Conservation (phyloP, 2,888 invertebrate species). For the Serripes groenlandicus region DNA sequence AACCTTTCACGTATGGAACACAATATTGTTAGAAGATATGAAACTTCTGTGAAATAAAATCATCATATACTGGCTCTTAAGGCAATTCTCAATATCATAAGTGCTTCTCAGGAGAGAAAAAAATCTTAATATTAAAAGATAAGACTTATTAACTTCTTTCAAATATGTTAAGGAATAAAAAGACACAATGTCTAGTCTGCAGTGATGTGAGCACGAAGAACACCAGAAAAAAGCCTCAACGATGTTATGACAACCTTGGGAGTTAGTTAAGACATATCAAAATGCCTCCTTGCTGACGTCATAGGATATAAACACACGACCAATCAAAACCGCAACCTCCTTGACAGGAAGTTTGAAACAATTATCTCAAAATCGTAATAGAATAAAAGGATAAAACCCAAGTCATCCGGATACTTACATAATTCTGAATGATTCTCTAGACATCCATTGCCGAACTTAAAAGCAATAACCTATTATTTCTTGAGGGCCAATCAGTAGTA, state of each 20-base stretch:
- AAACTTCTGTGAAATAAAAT: too few relatives aligned
- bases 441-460: constrained; percentile 13
- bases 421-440: constrained; percentile 17
- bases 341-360: constrained; percentile 22
- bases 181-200: too few relatives aligned
- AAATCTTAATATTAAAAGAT: too few relatives aligned
- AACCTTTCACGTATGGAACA: too few relatives aligned
- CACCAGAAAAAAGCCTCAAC: too few relatives aligned
- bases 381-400: constrained; percentile 27
- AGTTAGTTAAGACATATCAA: constrained; percentile 15
- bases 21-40: too few relatives aligned
- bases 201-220: too few relatives aligned
- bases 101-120: too few relatives aligned
- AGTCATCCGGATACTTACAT: constrained; percentile 26
- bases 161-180: too few relatives aligned
- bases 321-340: constrained; percentile 14
- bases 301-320: constrained; percentile 13
- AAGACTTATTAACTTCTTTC: too few relatives aligned
- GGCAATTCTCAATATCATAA: too few relatives aligned
- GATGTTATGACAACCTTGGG: background rate
- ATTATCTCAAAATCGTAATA: constrained; percentile 26
- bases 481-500: constrained; percentile 15
- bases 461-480: constrained; percentile 25
- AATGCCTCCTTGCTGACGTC: background rate
- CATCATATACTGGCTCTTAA: too few relatives aligned